phyloP scores from a whole-genome alignment of 2,797 vertebrate genomes.

The Anguilla anguilla region DNA sequence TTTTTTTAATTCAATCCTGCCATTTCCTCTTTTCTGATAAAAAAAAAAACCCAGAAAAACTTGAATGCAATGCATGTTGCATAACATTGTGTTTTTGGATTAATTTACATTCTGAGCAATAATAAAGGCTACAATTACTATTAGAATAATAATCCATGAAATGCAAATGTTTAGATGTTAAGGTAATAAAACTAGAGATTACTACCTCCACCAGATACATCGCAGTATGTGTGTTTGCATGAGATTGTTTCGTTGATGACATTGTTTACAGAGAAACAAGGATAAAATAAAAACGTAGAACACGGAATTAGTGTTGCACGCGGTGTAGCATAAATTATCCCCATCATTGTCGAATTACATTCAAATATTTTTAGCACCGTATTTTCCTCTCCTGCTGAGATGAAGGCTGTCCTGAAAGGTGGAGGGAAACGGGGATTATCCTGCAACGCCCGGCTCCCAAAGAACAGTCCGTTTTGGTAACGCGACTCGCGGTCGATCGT shows the following conservation, averaged over 20 bases:
- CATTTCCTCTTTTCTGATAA: background rate
- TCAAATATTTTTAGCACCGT: background rate
- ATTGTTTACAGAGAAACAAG: background rate
- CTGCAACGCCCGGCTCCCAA: background rate
- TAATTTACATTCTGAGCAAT: background rate
- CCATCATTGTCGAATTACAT: background rate
- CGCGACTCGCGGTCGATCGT: background rate
- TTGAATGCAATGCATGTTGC: background rate
- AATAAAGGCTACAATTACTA: background rate
- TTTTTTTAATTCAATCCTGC: constrained; percentile 1
- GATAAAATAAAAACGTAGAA: background rate
- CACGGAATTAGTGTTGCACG: background rate
- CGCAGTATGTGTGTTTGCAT: background rate
- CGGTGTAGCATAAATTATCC: background rate
- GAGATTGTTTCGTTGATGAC: background rate
- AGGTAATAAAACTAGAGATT: background rate
- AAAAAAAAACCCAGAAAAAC: background rate
- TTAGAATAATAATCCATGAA: background rate
- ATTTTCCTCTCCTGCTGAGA: background rate
- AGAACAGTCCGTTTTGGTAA: background rate
- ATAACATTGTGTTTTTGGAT: background rate
- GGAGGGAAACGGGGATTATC: background rate
- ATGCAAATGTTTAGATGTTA: background rate
- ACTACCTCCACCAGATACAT: background rate
- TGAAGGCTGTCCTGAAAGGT: background rate